A percentile compares a stretch with the other conserved stretches of the same genome.
Evolutionary conservation across 2,797 vertebrate genomes (phyloP).

Genomic region (Myripristis murdjan): DNA sequence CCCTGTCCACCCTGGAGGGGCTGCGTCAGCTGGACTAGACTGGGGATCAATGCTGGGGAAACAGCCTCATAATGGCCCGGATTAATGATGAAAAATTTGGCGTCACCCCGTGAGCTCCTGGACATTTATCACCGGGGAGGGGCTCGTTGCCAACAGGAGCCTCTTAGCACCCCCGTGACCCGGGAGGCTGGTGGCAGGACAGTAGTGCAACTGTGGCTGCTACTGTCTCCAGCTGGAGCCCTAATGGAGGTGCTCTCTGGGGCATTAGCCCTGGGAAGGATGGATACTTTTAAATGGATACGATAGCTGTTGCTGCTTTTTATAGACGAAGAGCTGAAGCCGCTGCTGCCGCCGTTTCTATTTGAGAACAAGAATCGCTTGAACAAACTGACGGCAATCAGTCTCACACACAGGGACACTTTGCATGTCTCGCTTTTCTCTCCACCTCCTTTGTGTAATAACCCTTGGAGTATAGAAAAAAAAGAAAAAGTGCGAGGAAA

Average conservation of each 20-base stretch:
- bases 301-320: constrained; percentile 58
- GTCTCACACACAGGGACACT: constrained; percentile 29
- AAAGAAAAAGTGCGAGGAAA: constrained; percentile 16
- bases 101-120: constrained; percentile 88
- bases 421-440: constrained; percentile 32
- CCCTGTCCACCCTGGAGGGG: constrained; percentile 83
- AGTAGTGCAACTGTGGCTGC: constrained; percentile 69
- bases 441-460: constrained; percentile 39
- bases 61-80: constrained; percentile 92
- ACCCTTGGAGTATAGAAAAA: constrained; percentile 32
- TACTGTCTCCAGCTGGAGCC: constrained; percentile 71
- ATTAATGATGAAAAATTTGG: constrained; percentile 99
- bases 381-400: constrained; percentile 40
- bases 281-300: constrained; percentile 57
- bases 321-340: constrained; percentile 48
- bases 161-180: constrained; percentile 80
- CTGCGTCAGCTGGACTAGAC: constrained; percentile 84
- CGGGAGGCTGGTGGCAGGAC: constrained; percentile 74
- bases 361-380: constrained; percentile 41
- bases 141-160: constrained; percentile 83
- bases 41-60: constrained; percentile 93
- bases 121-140: constrained; percentile 94
- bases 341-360: constrained; percentile 27
- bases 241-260: constrained; percentile 75
- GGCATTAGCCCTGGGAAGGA: constrained; percentile 64